These are phyloP conservation scores for Nerophis ophidion DNA, from an alignment of 2,113 vertebrate species.

Conservation along the genomic window DNA sequence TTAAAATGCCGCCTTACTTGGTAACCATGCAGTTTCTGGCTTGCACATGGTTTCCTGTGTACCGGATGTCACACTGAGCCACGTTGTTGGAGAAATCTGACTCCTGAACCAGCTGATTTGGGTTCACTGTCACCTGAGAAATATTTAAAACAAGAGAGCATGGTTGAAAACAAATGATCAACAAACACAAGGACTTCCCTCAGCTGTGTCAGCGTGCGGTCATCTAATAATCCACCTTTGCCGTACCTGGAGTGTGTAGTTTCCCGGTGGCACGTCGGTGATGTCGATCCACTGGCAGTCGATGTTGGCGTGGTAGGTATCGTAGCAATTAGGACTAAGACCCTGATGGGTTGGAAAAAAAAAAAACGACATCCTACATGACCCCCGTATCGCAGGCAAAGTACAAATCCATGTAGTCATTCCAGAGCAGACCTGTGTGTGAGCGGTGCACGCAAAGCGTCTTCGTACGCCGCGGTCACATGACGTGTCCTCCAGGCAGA, in stretches of 20 bases:
- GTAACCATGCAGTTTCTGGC: constrained; percentile 72
- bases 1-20: constrained; percentile 35
- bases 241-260: constrained; percentile 73
- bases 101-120: constrained; percentile 70
- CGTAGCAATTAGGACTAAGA: constrained; percentile 76
- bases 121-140: constrained; percentile 75
- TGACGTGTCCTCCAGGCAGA: constrained; percentile 78
- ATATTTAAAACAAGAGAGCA: background rate
- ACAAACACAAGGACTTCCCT: no score
- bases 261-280: constrained; percentile 72
- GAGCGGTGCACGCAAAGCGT: constrained; percentile 76
- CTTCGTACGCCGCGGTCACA: constrained; percentile 70
- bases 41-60: constrained; percentile 71
- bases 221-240: background rate
- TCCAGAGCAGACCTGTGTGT: constrained; percentile 69
- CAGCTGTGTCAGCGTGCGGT: no score
- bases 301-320: constrained; percentile 78
- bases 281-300: constrained; percentile 83
- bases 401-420: background rate
- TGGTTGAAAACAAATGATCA: no score
- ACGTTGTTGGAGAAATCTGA: constrained; percentile 76
- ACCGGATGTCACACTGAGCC: constrained; percentile 70
- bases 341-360: constrained; percentile 50
- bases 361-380: background rate
- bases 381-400: background rate